Evolutionary conservation across 2,888 invertebrate genomes (phyloP).

Genomic region (Dolichomitus sp.): DNA sequence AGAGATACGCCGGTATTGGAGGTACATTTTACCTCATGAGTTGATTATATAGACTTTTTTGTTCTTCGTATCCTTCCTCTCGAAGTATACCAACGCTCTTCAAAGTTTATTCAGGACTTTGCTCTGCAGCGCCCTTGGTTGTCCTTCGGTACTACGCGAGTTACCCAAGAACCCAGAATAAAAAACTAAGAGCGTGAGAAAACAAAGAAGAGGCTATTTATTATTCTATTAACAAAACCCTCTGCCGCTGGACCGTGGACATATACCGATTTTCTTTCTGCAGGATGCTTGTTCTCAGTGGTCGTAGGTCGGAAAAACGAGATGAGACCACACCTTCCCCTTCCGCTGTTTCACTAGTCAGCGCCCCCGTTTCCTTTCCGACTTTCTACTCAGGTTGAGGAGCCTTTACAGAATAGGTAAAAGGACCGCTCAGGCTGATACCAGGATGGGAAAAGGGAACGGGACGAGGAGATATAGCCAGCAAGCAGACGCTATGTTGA

Average conservation of each 20-base stretch:
- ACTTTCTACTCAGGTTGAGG: slow-evolving; percentile 67
- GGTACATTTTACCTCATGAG: background rate
- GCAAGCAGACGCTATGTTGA: slow-evolving; percentile 78
- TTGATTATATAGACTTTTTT: slow-evolving; percentile 40
- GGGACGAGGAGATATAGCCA: slow-evolving; percentile 66
- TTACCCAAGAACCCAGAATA: slow-evolving; percentile 31
- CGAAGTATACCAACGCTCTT: slow-evolving; percentile 67
- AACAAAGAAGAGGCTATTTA: slow-evolving; percentile 79
- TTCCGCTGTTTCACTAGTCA: slow-evolving; percentile 15
- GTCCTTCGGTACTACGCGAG: slow-evolving; percentile 24
- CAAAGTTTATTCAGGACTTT: slow-evolving; percentile 77
- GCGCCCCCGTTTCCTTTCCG: slow-evolving; percentile 41
- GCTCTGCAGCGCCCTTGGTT: slow-evolving; percentile 20
- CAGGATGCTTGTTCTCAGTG: slow-evolving; percentile 40
- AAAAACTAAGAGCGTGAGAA: slow-evolving; percentile 71
- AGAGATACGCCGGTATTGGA: background rate
- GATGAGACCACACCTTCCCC: slow-evolving; percentile 48
- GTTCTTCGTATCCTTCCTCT: slow-evolving; percentile 12
- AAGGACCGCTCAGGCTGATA: slow-evolving; percentile 80
- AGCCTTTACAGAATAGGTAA: slow-evolving; percentile 74
- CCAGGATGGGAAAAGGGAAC: slow-evolving; percentile 74
- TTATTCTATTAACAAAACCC: slow-evolving; percentile 82
- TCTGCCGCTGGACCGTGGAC: slow-evolving; percentile 33
- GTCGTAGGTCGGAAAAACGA: slow-evolving; percentile 58
- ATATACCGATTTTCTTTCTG: slow-evolving; percentile 47